Base-by-base conservation (phyloP, 2,797 vertebrate species). In the Podargus strigoides region DNA sequence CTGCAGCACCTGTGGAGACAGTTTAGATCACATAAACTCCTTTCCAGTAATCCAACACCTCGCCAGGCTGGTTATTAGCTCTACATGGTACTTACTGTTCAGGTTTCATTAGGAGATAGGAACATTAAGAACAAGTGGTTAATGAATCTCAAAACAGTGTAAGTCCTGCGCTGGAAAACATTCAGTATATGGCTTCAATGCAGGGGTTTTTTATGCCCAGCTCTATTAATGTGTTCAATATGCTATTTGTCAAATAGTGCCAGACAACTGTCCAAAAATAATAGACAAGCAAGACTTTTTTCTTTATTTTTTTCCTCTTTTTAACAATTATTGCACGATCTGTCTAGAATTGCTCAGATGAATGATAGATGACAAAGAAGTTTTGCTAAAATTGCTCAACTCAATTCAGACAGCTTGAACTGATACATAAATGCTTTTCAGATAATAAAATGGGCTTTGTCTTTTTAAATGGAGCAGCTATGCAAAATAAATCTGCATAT, bases 401-500 rank as follows among this genome's bases (percentile, higher is more conserved):
- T 89, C 27, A 50, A 34, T 93, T 92, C 67, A 89, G 77, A 68
- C 34, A 83, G 24, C 49, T 89, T 87, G 22, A 55, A 62, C 59
- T 81, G 64, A 50, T 63, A 39, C 0, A 0, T 30, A 73, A 91
- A 74, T 36, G 18, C 7, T 63, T 79, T 96, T 75, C 60, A 72
- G 64, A 85, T 74, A 76, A 79, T 60, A 79, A 87, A 70, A 56
- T 50, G n/a, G 42, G 34, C 37, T 87, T 90, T 93, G 75, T 89
- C 52, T 93, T 91, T 73, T 77, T 64, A 73, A 87, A 60, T 47
- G 23, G 22, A 89, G 14, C 8, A 81, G 41, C 68, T 82, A 77
- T 3, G 12, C 67, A 82, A 77, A 90, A 90, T 22, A 83, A 88
- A 91, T 95, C 72, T 92, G 27, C 70, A 80, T 93, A 87, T 93